A percentile compares a stretch with the other conserved stretches of the same genome.
These are phyloP conservation scores for Varroa destructor DNA, from an alignment of 1,140 invertebrate genomes.

Conservation along the genomic window DNA sequence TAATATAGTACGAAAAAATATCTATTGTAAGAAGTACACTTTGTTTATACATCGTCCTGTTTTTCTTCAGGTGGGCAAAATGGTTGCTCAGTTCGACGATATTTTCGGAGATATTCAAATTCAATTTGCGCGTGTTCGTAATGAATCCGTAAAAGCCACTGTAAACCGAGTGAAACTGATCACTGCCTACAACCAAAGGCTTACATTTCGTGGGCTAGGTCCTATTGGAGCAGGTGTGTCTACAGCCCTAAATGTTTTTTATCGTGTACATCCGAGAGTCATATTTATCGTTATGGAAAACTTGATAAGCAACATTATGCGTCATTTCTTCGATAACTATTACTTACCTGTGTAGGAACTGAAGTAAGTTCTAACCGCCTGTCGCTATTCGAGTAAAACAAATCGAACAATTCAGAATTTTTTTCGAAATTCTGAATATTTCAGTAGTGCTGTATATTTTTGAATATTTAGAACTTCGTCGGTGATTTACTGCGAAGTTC, in stretches of 20 bases:
- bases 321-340: slow-evolving; percentile 1
- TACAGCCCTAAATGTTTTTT: background rate
- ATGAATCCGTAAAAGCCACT: background rate
- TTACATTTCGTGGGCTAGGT: slow-evolving; percentile 11
- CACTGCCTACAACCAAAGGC: slow-evolving; percentile 19
- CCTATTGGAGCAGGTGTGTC: slow-evolving; percentile 6
- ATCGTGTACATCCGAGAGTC: background rate
- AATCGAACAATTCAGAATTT: too few species aligned
- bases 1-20: too few species aligned
- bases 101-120: slow-evolving; percentile 9
- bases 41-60: background rate
- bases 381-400: too few species aligned
- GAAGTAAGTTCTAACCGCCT: background rate
- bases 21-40: too few species aligned
- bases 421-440: too few species aligned
- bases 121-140: slow-evolving; percentile 4
- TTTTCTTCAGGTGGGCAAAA: slow-evolving; percentile 8
- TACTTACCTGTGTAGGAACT: slow-evolving; percentile 11
- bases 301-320: background rate
- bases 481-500: too few species aligned
- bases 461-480: too few species aligned
- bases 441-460: too few species aligned
- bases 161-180: background rate
- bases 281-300: slow-evolving; percentile 12
- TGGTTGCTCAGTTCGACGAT: slow-evolving; percentile 11